phyloP scores from a whole-genome alignment of 1,140 invertebrate species.

The Pinna nobilis region DNA sequence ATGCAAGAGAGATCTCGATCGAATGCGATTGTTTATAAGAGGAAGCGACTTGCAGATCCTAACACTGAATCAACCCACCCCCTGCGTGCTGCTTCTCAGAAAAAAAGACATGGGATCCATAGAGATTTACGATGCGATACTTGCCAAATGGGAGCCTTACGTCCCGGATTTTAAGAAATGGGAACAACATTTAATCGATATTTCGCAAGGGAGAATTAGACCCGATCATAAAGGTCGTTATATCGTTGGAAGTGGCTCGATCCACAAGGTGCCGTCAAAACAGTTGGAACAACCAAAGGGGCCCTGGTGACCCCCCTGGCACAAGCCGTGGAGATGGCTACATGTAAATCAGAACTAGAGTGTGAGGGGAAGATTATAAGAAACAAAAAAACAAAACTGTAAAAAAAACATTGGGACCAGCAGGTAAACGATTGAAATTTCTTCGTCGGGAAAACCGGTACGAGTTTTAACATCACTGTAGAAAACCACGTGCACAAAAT shows the following conservation, averaged over 20 bases:
- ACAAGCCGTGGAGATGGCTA: constrained; percentile 26
- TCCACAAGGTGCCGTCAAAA: neutral
- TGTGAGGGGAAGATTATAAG: constrained; percentile 24
- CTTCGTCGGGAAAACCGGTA: neutral
- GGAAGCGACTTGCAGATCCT: constrained; percentile 16
- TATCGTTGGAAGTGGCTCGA: constrained; percentile 25
- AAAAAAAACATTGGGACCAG: neutral
- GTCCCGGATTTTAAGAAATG: constrained; percentile 19
- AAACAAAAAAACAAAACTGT: constrained; percentile 2
- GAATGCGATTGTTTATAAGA: constrained; percentile 31
- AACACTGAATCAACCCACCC: constrained; percentile 1
- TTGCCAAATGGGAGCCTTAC: constrained; percentile 25
- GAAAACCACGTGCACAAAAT: constrained; percentile 31
- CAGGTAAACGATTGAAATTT: neutral
- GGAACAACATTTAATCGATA: constrained; percentile 30
- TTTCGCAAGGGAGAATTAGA: constrained; percentile 28
- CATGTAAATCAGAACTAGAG: constrained; percentile 25
- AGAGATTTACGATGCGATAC: constrained; percentile 28
- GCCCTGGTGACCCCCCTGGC: constrained; percentile 29
- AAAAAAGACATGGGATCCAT: constrained; percentile 27
- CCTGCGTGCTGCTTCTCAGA: constrained; percentile 9
- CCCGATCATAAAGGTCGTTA: constrained; percentile 36
- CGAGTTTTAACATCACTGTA: neutral
- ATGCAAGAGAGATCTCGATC: constrained; percentile 7
- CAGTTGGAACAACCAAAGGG: constrained; percentile 1